These are phyloP conservation scores for Iguana delicatissima DNA, from an alignment of 2,797 vertebrate genomes.

Conservation along the genomic window DNA sequence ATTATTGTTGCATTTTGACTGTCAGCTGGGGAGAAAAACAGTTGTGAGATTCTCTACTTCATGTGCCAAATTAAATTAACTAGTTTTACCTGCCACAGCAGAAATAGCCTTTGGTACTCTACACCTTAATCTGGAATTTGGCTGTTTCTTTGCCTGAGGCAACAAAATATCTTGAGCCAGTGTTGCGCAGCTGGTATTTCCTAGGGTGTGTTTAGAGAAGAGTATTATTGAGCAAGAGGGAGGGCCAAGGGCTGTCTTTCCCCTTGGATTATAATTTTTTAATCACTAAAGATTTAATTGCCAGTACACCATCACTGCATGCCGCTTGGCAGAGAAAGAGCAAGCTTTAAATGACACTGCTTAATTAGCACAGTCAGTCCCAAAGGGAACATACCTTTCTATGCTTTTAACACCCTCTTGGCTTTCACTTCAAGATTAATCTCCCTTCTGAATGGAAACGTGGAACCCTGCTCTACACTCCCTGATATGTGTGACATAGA, in stretches of 20 bases:
- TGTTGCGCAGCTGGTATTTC: neutral
- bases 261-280: slow-evolving; percentile 57
- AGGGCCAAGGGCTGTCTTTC: neutral
- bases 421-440: slow-evolving; percentile 43
- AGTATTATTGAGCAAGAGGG: neutral
- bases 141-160: neutral
- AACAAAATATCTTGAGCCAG: no score
- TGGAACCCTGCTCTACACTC: slow-evolving; percentile 57
- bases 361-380: slow-evolving; percentile 58
- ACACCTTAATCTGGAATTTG: neutral
- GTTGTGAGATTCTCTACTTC: neutral
- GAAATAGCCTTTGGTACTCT: no score
- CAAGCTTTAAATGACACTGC: slow-evolving; percentile 33
- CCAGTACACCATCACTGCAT: slow-evolving; percentile 46
- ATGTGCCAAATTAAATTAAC: neutral
- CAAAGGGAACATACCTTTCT: slow-evolving; percentile 59
- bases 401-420: slow-evolving; percentile 46
- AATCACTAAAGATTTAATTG: slow-evolving; percentile 64
- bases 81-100: neutral
- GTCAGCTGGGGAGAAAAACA: neutral
- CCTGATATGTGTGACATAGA: slow-evolving; percentile 50
- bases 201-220: neutral
- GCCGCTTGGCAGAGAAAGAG: slow-evolving; percentile 51
- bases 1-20: neutral
- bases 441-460: slow-evolving; percentile 56